These are phyloP conservation scores for Arge pagana DNA, from an alignment of 2,888 invertebrate species.

Conservation along the genomic window DNA sequence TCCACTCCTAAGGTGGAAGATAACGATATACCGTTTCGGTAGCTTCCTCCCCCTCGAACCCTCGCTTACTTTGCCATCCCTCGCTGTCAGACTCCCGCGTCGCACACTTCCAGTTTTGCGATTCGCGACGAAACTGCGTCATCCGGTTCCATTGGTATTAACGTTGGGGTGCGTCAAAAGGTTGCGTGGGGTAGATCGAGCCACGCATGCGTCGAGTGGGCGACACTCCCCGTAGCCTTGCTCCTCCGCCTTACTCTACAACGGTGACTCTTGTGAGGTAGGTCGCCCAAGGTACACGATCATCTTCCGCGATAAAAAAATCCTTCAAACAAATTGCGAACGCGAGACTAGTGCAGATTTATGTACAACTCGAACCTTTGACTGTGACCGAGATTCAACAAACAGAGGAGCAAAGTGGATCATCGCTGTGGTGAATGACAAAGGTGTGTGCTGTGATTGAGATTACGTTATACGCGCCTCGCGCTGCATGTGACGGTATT, in stretches of 20 bases:
- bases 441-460: too few relatives aligned
- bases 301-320: too few relatives aligned
- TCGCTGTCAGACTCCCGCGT: too few relatives aligned
- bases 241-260: slow-evolving; percentile 43
- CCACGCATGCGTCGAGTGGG: slow-evolving; percentile 44
- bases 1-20: too few relatives aligned
- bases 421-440: slow-evolving; percentile 11
- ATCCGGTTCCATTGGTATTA: not conserved
- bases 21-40: too few relatives aligned
- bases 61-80: not conserved
- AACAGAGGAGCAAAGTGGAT: not conserved
- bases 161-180: not conserved
- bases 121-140: slow-evolving; percentile 18
- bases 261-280: slow-evolving; percentile 45
- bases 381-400: too few relatives aligned
- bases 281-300: slow-evolving; percentile 36
- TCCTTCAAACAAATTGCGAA: too few relatives aligned
- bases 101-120: not conserved
- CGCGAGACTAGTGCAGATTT: too few relatives aligned
- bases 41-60: not conserved
- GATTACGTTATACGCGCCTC: too few relatives aligned
- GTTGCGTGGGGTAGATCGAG: too few relatives aligned
- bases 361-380: too few relatives aligned
- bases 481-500: too few relatives aligned
- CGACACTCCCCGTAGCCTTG: slow-evolving; percentile 38